These are phyloP conservation scores for Erpetoichthys calabaricus DNA, from an alignment of 2,797 vertebrate species.

Conservation along the genomic window DNA sequence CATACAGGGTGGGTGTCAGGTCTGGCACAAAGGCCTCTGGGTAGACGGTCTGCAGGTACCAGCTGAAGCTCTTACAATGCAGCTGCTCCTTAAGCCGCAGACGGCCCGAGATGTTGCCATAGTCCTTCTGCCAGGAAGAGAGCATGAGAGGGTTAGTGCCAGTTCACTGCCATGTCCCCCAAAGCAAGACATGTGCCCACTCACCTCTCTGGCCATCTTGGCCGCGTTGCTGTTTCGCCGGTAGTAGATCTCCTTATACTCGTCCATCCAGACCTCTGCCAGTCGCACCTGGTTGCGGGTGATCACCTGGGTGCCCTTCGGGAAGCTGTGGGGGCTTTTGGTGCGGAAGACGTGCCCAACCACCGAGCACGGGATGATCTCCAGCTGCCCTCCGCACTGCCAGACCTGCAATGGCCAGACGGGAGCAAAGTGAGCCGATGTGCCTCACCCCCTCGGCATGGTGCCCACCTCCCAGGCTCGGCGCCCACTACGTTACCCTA, in stretches of 20 bases:
- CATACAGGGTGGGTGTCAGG: constrained; percentile 50
- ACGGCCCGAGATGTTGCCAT: constrained; percentile 60
- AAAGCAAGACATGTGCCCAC: constrained; percentile 2
- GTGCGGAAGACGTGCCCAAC: constrained; percentile 93
- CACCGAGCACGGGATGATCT: constrained; percentile 89
- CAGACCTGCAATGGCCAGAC: constrained; percentile 56
- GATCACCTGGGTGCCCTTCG: constrained; percentile 81
- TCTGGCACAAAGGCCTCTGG: constrained; percentile 66
- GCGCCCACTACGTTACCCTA: constrained; percentile 49
- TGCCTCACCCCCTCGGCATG: too few relatives aligned
- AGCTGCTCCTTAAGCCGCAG: constrained; percentile 49
- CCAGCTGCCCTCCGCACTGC: constrained; percentile 86
- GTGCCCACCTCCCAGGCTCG: too few relatives aligned
- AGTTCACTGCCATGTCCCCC: not conserved
- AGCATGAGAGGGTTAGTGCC: not conserved
- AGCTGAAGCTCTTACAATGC: constrained; percentile 63
- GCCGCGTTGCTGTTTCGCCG: constrained; percentile 69
- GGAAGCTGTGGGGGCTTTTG: constrained; percentile 91
- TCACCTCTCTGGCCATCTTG: constrained; percentile 68
- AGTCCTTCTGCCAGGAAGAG: constrained; percentile 47
- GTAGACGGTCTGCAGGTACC: constrained; percentile 68
- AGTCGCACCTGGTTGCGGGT: constrained; percentile 83
- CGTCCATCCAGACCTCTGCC: constrained; percentile 94
- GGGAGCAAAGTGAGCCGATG: not conserved
- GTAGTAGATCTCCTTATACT: constrained; percentile 79